Evolutionary conservation across 2,797 vertebrate genomes (phyloP).

Genomic region (Macroramphosus scolopax): DNA sequence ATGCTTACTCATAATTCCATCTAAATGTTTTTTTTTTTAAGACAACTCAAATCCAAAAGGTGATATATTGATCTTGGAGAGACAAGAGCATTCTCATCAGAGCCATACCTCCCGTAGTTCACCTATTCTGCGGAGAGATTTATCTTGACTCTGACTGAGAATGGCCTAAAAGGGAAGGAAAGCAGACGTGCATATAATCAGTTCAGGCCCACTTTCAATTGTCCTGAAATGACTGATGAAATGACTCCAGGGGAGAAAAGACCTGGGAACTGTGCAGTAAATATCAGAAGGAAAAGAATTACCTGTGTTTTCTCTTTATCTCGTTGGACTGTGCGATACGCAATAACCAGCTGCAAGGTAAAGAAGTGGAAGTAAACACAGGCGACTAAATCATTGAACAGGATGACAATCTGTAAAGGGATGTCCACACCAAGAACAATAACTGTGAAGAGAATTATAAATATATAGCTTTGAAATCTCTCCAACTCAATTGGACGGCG

Average conservation of each 20-base stretch:
- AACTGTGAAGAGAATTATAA: no score
- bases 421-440: no score
- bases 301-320: constrained; percentile 98
- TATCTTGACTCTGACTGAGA: constrained; percentile 97
- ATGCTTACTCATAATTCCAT: not conserved
- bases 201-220: constrained; percentile 2
- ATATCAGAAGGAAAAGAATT: constrained; percentile 25
- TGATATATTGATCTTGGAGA: constrained; percentile 2
- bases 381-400: no score
- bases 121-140: constrained; percentile 92
- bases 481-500: no score
- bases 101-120: constrained; percentile 89
- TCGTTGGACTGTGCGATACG: constrained; percentile 87
- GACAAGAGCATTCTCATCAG: constrained; percentile 1
- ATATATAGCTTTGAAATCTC: no score
- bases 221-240: not conserved
- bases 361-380: not conserved
- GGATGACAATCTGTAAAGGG: no score
- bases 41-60: not conserved
- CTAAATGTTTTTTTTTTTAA: not conserved
- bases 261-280: no score
- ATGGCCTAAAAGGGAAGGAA: constrained; percentile 79
- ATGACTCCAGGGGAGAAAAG: not conserved
- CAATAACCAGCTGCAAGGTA: constrained; percentile 84
- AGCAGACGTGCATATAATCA: constrained; percentile 12